A percentile compares a stretch with the other conserved stretches of the same genome.
phyloP scores from a whole-genome alignment of 2,888 invertebrate species.

The Sclerodermus sp. region DNA sequence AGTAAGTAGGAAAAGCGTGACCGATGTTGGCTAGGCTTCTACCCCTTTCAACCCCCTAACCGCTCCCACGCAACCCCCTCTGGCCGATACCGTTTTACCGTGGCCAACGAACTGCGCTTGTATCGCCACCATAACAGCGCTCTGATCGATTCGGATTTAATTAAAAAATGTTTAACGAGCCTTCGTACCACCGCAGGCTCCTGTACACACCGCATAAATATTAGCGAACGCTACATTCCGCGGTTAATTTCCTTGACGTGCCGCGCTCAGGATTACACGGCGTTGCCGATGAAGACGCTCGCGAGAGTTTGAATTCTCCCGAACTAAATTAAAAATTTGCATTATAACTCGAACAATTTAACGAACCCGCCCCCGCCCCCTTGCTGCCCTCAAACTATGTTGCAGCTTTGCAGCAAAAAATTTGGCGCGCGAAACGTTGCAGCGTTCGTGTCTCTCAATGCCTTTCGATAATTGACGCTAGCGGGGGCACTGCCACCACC shows the following conservation, averaged over 20 bases:
- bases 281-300: no score
- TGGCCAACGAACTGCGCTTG: background rate
- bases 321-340: no score
- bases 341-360: no score
- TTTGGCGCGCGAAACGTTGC: no score
- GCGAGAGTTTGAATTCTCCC: no score
- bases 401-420: no score
- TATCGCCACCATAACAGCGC: background rate
- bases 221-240: conserved; percentile 34
- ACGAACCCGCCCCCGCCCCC: no score
- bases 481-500: no score
- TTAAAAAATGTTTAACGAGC: conserved; percentile 48
- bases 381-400: no score
- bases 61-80: background rate
- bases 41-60: background rate
- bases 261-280: no score
- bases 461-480: no score
- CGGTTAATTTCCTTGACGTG: conserved; percentile 36
- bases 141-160: conserved; percentile 41
- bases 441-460: no score
- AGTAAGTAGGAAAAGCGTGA: conserved; percentile 30
- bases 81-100: background rate
- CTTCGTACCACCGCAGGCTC: background rate
- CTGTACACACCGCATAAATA: background rate
- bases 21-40: background rate